Base-by-base conservation (phyloP, 2,113 vertebrate genomes). In the Petrocephalus microphthalmus region DNA sequence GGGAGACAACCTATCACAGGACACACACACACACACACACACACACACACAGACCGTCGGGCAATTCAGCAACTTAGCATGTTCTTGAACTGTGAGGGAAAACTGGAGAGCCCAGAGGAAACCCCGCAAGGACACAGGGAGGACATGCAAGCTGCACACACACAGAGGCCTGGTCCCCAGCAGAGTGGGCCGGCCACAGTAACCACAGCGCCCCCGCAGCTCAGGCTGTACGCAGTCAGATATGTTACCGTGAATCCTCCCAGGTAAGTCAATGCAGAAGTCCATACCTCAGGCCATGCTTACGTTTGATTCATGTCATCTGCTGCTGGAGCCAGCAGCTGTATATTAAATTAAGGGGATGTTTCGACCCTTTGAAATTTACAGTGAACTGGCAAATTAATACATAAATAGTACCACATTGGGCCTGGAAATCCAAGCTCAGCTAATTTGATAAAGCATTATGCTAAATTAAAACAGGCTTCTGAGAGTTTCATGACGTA, bases 351-450 rank as follows among this genome's bases (percentile, higher is more conserved):
- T 78, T 78, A 78, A 42, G 15, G 71, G 15, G 71, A 78, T 42
- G 33, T 78, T 78, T 78, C 42, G 71, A 78, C 71, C 71, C 71
- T 37, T 6, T 19, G 13, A 78, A 42, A 78, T 78, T 78, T 78
- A 78, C 71, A 78, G 71, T 19, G 29, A 78, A 78, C 71, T 78
- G 33, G 71, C 71, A 78, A 78, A 78, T 78, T 78, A 78, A 78
- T 78, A 42, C 71, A 42, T 78, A 78, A 78, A 78, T 78, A 78
- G 71, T 78, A 78, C 15, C 33, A 78, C 33, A 42, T 78, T 78
- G 29, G 33, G 71, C 37, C 71, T 78, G 71, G 71, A 29, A 19
- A 78, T 78, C 29, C 33, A 2, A 2, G 33, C 71, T 42, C 33
- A 42, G 33, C 71, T 78, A 78, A 78, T 78, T 20, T 78, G 33